A percentile compares a stretch with the other conserved stretches of the same genome.
Conservation (phyloP, 2,113 vertebrate genomes). For the Carollia perspicillata region DNA sequence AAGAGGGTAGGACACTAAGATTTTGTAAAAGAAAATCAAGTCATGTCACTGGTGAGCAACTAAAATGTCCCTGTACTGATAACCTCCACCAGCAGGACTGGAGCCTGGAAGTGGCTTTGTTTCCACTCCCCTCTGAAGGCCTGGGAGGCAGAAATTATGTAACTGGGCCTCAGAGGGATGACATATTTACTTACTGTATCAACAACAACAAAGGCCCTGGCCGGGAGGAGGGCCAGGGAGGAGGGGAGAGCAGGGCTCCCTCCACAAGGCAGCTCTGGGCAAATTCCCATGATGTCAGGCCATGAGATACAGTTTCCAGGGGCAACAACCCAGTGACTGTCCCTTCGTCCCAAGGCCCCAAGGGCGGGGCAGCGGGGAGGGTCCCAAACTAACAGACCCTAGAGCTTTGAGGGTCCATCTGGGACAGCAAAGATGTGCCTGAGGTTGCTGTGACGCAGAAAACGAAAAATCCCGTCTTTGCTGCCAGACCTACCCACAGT, state of each 20-base stretch:
- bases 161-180: slow-evolving; percentile 23
- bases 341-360: neutral
- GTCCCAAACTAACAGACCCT: neutral
- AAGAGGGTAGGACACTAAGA: neutral
- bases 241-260: neutral
- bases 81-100: neutral
- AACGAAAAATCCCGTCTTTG: neutral
- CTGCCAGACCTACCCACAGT: neutral
- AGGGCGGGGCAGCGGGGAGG: neutral
- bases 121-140: neutral
- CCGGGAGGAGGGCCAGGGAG: neutral
- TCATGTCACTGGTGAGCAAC: neutral
- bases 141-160: neutral
- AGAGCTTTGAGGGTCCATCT: neutral
- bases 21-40: neutral
- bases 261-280: neutral
- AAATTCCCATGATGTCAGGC: slow-evolving; percentile 62
- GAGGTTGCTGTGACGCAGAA: neutral
- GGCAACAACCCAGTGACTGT: neutral
- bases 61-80: neutral
- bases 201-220: slow-evolving; percentile 53
- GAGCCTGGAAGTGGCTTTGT: neutral
- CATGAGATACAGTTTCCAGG: slow-evolving; percentile 29
- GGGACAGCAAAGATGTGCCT: neutral
- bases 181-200: slow-evolving; percentile 59